Percentiles rank a stretch among this genome's conserved stretches.
phyloP scores from a whole-genome alignment of 2,888 invertebrate genomes.

The Globia sparganii region DNA sequence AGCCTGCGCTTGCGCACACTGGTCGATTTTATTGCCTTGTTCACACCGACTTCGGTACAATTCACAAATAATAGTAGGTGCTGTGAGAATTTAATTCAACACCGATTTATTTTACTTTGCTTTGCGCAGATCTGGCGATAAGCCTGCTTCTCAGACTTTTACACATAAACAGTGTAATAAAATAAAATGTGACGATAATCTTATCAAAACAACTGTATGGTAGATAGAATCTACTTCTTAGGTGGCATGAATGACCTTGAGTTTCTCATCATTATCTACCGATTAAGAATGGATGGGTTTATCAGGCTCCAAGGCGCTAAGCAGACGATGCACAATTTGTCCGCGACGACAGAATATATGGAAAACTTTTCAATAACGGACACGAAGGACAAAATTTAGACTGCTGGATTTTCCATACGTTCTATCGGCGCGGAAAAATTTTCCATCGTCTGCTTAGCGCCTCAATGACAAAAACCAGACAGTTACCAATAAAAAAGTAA shows the following conservation, averaged over 20 bases:
- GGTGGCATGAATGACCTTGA: constrained; percentile 20
- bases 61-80: constrained; percentile 47
- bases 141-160: neutral
- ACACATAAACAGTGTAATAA: constrained; percentile 22
- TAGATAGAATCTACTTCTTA: constrained; percentile 27
- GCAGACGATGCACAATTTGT: neutral
- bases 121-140: constrained; percentile 46
- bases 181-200: constrained; percentile 18
- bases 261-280: neutral
- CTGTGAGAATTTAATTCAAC: constrained; percentile 45
- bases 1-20: constrained; percentile 27
- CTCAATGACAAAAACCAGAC: neutral
- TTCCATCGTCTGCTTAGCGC: neutral
- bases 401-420: neutral
- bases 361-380: neutral
- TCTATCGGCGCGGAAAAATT: neutral
- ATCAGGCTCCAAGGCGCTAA: neutral
- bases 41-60: constrained; percentile 49
- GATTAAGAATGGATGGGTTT: neutral
- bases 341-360: neutral
- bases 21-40: constrained; percentile 54
- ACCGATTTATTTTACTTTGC: constrained; percentile 26
- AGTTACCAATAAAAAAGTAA: neutral
- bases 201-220: constrained; percentile 25
- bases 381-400: neutral